Conservation (phyloP, 2,797 vertebrate species). For the Fundulus diaphanus region DNA sequence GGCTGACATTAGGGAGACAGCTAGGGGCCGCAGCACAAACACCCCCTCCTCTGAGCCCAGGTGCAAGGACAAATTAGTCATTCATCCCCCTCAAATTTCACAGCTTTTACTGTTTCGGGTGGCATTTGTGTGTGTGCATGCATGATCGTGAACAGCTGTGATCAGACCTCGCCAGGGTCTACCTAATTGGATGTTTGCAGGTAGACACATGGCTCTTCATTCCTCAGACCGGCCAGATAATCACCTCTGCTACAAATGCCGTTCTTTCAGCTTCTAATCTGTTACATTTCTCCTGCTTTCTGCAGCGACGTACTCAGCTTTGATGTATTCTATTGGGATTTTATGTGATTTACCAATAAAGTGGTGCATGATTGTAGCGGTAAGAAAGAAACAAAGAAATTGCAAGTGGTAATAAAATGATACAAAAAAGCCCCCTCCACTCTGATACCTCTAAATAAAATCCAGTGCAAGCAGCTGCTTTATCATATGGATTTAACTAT, state of each 20-base stretch:
- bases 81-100: conserved; percentile 73
- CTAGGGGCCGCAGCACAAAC: background rate
- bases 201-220: conserved; percentile 64
- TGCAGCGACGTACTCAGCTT: conserved; percentile 21
- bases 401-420: background rate
- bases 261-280: conserved; percentile 39
- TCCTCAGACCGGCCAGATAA: conserved; percentile 67
- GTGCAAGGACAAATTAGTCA: conserved; percentile 70
- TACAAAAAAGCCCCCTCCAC: background rate
- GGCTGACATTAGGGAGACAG: too few species aligned
- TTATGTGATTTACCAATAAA: background rate
- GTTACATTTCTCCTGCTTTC: conserved; percentile 28
- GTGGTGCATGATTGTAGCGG: background rate
- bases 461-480: too few species aligned
- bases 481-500: too few species aligned
- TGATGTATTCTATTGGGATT: too few species aligned
- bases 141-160: conserved; percentile 62
- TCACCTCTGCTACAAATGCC: conserved; percentile 66
- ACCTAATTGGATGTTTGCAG: conserved; percentile 70
- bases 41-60: conserved; percentile 57
- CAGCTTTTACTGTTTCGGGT: conserved; percentile 68
- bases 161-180: conserved; percentile 50
- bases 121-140: conserved; percentile 34
- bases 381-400: too few species aligned
- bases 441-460: background rate